Evolutionary conservation across 2,113 vertebrate genomes (phyloP), one percentile per base, ranked within the genome.

Genomic region (Tetraodon nigroviridis): DNA sequence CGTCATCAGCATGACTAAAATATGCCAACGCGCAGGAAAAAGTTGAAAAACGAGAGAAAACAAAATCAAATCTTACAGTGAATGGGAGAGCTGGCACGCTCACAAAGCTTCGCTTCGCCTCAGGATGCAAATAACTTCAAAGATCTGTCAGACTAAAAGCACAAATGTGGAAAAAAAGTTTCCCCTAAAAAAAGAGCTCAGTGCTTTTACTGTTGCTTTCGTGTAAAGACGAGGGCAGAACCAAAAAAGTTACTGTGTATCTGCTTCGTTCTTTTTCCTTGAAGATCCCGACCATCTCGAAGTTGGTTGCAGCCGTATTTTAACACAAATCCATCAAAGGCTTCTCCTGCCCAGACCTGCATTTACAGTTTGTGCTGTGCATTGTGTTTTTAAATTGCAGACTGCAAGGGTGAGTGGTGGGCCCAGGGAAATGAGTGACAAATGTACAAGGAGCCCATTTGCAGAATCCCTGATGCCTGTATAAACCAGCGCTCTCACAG

Each of bases 91-190:
- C 16, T 54, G 55, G 76, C 69, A 53, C 58, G 51, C 59, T 74
- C 73, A 18, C 56, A 81, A 41, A 67, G 84, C 24, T 82, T 50
- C 72, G 50, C 51, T 71, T 76, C 29, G 78, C 86, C 83, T 24
- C 37, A 59, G 82, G 85, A 84, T 54, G 81, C 56, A 79, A 74
- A 88, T 76, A 82, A 83, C 81, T 86, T 88, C 78, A 90, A 86
- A 84, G 78, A 79, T 78, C 67, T 64, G 61, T 74, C 76, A 73
- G 64, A 62, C 61, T 75, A 77, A 64, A 66, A 60, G 61, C 29
- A 55, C 56, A 76, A 61, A 51, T 50, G 40, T 2, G 20, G 37
- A 37, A 62, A 50, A 54, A 10, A n/a, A 1, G 13, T 55, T 20
- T 0, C 37, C 55, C 60, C 44, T 60, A 58, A 77, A 73, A 71